Percentiles rank a stretch among this genome's conserved stretches.
Conservation (phyloP, 1,140 invertebrate species). For the Psix sp. region DNA sequence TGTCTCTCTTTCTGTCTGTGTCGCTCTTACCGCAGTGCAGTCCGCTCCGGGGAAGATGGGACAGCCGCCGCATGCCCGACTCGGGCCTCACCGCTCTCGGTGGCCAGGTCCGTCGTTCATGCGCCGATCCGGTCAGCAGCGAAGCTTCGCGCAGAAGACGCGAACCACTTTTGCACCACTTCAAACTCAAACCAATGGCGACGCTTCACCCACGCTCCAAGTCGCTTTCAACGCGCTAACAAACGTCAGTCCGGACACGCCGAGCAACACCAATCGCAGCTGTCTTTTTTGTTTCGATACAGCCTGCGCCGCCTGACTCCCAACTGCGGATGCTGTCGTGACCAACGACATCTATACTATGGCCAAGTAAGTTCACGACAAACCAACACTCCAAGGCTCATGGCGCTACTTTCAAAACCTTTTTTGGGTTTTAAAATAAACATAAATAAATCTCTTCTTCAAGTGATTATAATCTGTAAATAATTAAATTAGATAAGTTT, state of each 20-base stretch:
- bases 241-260: conserved; percentile 7
- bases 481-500: no score
- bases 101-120: background rate
- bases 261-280: conserved; percentile 11
- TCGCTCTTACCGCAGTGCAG: conserved; percentile 33
- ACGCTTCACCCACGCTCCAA: no score
- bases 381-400: no score
- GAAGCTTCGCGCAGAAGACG: no score
- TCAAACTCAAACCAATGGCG: background rate
- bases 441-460: no score
- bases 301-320: conserved; percentile 10
- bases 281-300: conserved; percentile 22
- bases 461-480: no score
- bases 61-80: background rate
- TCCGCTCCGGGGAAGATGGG: background rate
- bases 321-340: conserved; percentile 13
- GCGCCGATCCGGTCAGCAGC: no score
- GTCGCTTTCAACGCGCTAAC: no score
- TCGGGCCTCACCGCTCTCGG: conserved; percentile 1
- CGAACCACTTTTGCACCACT: background rate
- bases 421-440: no score
- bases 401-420: no score
- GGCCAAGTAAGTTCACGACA: no score
- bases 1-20: no score
- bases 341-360: conserved; percentile 12